Base-by-base conservation (phyloP, 2,113 vertebrate genomes). In the Lipotes vexillifer region DNA sequence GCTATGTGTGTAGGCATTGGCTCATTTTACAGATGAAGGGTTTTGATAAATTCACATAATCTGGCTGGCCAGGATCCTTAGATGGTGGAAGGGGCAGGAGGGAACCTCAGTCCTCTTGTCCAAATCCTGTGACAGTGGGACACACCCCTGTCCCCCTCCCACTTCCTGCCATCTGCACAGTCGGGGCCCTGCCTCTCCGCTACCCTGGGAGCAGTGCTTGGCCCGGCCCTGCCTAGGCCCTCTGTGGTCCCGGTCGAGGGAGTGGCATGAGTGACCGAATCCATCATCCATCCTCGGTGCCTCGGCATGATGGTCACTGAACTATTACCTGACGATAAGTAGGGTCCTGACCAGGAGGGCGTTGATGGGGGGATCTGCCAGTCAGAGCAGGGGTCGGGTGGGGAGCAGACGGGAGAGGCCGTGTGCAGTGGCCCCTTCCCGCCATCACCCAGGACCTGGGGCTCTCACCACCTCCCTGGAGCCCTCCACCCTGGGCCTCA, bases 251-350 rank as follows among this genome's bases (percentile, higher is more conserved):
- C 46, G 44, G 46, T 38, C 6, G 41, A 44, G 5, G 0, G 10
- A 3, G 14, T 55, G 29, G 18, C 6, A 1, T 5, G n/a, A 33
- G 33, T 0, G 82, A 27, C 6, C 10, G 21, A 46, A 1, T 4
- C 18, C 31, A 6, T 41, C 12, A 9, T 3, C 63, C 2, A 1
- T 20, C 12, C 8, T 17, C 1, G 0, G 15, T 0, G 17, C 7
- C 14, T 13, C 6, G 0, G 17, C 5, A 6, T 8, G 1, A 8
- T 0, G 31, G 14, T 38, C 80, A 0, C 17, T 0, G 49, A 20
- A 15, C 33, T 23, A 8, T 14, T 1, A 0, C 21, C 27, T 33
- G 65, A 20, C 6, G 9, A 11, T 8, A 20, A 1, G 46, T 10
- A 44, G 27, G 63, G 6, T 27, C 68, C 44, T 27, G n/a, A 33